These are phyloP conservation scores for Patiria miniata DNA, from an alignment of 35 echinoderm and acorn worm species.

Conservation along the genomic window DNA sequence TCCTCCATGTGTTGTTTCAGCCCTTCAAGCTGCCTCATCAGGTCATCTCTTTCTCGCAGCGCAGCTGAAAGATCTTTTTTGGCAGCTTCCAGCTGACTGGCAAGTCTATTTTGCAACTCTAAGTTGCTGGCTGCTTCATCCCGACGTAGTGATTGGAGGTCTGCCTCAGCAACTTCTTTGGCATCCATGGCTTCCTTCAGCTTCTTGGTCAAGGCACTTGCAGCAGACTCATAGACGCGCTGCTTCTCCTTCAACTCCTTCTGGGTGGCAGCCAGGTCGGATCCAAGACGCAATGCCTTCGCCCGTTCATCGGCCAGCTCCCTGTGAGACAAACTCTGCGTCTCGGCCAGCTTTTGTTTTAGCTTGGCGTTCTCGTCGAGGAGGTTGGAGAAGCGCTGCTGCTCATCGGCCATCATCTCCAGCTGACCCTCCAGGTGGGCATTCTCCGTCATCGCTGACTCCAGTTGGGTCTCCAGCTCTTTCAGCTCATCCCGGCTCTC, in stretches of 20 bases:
- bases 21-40: slow-evolving; percentile 54
- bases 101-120: slow-evolving; percentile 63
- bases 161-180: slow-evolving; percentile 62
- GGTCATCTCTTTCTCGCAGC: slow-evolving; percentile 38
- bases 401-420: slow-evolving; percentile 86
- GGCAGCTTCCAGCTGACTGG: slow-evolving; percentile 37
- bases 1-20: slow-evolving; percentile 55
- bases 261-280: slow-evolving; percentile 70
- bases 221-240: slow-evolving; percentile 52
- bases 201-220: slow-evolving; percentile 45
- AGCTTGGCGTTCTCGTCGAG: slow-evolving; percentile 80
- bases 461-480: slow-evolving; percentile 63
- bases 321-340: slow-evolving; percentile 72
- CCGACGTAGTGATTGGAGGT: slow-evolving; percentile 38
- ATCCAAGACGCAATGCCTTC: slow-evolving; percentile 54
- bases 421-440: slow-evolving; percentile 92
- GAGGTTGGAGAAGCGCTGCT: slow-evolving; percentile 57
- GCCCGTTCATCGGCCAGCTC: slow-evolving; percentile 85
- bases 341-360: slow-evolving; percentile 74
- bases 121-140: slow-evolving; percentile 59
- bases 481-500: slow-evolving; percentile 46
- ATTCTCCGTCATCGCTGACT: slow-evolving; percentile 74
- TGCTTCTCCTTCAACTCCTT: slow-evolving; percentile 88
- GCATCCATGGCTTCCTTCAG: slow-evolving; percentile 63
- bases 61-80: slow-evolving; percentile 49